Base-by-base conservation (phyloP, 2,797 vertebrate species). In the Echeneis naucrates region DNA sequence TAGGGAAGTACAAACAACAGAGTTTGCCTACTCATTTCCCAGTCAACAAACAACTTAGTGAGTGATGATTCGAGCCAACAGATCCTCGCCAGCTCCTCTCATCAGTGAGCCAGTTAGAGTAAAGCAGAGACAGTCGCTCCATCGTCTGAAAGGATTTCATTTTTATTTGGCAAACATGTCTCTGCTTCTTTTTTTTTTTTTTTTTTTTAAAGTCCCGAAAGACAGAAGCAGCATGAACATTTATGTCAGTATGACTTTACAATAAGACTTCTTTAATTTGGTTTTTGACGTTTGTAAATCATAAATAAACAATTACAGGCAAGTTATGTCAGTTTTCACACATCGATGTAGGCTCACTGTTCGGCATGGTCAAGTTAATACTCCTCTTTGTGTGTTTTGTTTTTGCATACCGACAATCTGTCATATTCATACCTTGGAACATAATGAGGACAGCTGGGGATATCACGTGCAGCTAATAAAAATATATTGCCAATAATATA, bases 1-100 rank as follows among this genome's bases (percentile, higher is more conserved):
- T 78, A 70, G 75, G 75, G 86, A 92, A 92, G 80, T 79, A 50
- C 73, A 89, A 81, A 88, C 72, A 69, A 61, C 48, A 78, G 48
- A 0, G 48, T 48, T 72, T 62, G 77, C 57, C 55, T 23, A 52
- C 75, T 77, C 55, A 68, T 86, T 87, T 86, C 81, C 60, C 72
- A 83, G 69, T 80, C 78, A 65, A 74, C 75, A 81, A 78, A 81
- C 73, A 74, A 23, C 21, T 52, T 24, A 35, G 24, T 14, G 8
- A 44, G 52, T 4, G 1, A 38, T 55, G 38, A 4, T 50, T 70
- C 71, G 10, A 57, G 57, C 66, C 47, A 23, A 12, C 62, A 19
- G 2, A 0, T 38, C 27, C 45, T 21, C 68, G 66, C 38, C 32
- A 53, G 44, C 17, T 67, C 56, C 17, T 70, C 47, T 58, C 65